A percentile compares a stretch with the other conserved stretches of the same genome.
phyloP scores from a whole-genome alignment of 2,797 vertebrate species.

The Rhinogobio ventralis region DNA sequence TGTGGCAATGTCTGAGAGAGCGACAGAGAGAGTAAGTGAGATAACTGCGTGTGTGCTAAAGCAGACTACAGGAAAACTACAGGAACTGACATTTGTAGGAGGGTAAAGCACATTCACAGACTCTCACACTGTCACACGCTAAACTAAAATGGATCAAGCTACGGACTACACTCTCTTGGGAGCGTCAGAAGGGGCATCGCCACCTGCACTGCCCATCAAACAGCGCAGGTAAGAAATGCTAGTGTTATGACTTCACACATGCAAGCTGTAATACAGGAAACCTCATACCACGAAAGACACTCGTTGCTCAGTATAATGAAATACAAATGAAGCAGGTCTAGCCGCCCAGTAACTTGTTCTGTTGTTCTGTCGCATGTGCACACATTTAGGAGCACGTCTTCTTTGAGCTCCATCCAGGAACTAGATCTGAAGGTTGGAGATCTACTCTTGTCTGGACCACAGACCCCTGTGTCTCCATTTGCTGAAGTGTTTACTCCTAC shows the following conservation, averaged over 20 bases:
- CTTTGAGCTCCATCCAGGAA: slow-evolving; percentile 63
- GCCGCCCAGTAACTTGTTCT: not conserved
- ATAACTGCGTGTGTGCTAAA: slow-evolving; percentile 31
- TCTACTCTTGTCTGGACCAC: slow-evolving; percentile 49
- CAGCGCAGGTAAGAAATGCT: slow-evolving; percentile 73
- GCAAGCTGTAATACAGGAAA: slow-evolving; percentile 12
- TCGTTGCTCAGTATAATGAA: not conserved
- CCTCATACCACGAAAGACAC: not conserved
- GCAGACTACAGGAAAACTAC: slow-evolving; percentile 37
- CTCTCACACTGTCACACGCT: not conserved
- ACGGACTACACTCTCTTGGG: slow-evolving; percentile 63
- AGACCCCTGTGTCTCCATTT: slow-evolving; percentile 45
- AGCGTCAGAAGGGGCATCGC: slow-evolving; percentile 47
- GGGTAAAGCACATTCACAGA: not conserved
- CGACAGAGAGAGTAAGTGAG: slow-evolving; percentile 28
- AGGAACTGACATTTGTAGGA: slow-evolving; percentile 57
- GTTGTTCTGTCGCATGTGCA: slow-evolving; percentile 7
- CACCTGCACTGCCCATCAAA: slow-evolving; percentile 78
- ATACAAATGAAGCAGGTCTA: not conserved
- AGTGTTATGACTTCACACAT: not conserved
- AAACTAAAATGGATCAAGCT: slow-evolving; percentile 32
- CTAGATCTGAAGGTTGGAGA: slow-evolving; percentile 58
- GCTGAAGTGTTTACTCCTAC: slow-evolving; percentile 69
- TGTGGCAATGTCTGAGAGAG: slow-evolving; percentile 26
- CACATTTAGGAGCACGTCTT: slow-evolving; percentile 61